phyloP scores from a whole-genome alignment of 2,888 invertebrate genomes.

The Drosophila merina region DNA sequence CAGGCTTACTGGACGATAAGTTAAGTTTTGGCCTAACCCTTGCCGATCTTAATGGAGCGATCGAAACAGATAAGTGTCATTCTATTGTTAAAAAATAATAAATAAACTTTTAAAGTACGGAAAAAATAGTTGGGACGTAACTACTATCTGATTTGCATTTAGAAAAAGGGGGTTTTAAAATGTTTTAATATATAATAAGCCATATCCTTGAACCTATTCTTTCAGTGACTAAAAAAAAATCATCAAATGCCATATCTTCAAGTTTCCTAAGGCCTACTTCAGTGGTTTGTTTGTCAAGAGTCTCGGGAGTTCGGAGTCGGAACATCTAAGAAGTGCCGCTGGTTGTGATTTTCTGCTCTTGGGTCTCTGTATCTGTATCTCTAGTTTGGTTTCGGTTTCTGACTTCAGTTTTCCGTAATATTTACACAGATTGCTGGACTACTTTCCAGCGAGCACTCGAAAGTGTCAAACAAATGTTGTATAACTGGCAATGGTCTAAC shows the following conservation, averaged over 20 bases:
- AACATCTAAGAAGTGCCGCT: conserved; percentile 61
- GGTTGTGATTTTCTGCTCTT: conserved; percentile 9
- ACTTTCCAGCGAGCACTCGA: conserved; percentile 66
- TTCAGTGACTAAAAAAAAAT: background rate
- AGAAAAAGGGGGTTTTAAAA: no score
- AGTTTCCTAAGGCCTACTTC: conserved; percentile 26
- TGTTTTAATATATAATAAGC: no score
- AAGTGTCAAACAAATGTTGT: conserved; percentile 65
- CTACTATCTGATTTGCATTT: background rate
- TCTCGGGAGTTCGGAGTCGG: background rate
- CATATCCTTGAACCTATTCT: background rate
- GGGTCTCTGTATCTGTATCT: conserved; percentile 7
- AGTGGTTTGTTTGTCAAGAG: conserved; percentile 34
- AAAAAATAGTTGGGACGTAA: conserved; percentile 10
- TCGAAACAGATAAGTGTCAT: conserved; percentile 72
- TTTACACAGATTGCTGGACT: conserved; percentile 69
- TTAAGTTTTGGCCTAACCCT: conserved; percentile 48
- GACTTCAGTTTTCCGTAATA: conserved; percentile 43
- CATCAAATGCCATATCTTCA: background rate
- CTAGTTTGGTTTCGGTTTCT: conserved; percentile 5
- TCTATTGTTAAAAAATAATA: conserved; percentile 39
- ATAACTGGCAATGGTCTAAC: conserved; percentile 42
- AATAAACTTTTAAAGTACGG: conserved; percentile 21
- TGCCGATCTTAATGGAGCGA: conserved; percentile 32
- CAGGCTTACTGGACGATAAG: conserved; percentile 66